Evolutionary conservation across 1,140 invertebrate species (phyloP).

Genomic region (Paralvinella palmiformis): DNA sequence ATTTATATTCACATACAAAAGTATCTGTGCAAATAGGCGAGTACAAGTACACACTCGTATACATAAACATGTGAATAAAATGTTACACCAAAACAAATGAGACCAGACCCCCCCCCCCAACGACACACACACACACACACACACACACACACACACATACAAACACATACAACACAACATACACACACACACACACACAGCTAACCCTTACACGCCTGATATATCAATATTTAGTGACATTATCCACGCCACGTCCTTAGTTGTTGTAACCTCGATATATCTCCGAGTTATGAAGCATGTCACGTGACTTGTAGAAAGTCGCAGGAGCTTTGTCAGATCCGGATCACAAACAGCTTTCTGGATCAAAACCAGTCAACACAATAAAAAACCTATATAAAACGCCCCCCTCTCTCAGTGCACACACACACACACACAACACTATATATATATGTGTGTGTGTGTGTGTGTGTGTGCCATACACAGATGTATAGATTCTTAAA

Average conservation of each 20-base stretch:
- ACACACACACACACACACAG: neutral
- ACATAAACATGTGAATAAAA: neutral
- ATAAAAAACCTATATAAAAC: neutral
- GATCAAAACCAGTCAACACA: neutral
- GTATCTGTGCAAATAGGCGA: neutral
- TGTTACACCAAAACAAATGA: neutral
- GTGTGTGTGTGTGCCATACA: neutral
- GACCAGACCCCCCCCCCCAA: neutral
- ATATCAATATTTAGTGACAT: too few relatives aligned
- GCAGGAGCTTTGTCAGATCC: neutral
- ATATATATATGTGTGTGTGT: neutral
- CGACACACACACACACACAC: neutral
- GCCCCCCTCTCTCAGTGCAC: neutral
- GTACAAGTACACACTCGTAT: neutral
- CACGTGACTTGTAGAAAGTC: neutral
- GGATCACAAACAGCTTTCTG: neutral
- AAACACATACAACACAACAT: neutral
- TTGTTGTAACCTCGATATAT: neutral
- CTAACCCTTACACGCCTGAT: too few relatives aligned
- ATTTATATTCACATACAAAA: neutral
- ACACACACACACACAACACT: constrained; percentile 1
- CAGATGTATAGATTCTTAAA: too few relatives aligned
- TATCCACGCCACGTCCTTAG: too few relatives aligned
- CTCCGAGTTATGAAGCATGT: neutral
- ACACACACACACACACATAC: neutral